phyloP scores from a whole-genome alignment of 2,888 invertebrate genomes.

The Oconnorella tubifera region DNA sequence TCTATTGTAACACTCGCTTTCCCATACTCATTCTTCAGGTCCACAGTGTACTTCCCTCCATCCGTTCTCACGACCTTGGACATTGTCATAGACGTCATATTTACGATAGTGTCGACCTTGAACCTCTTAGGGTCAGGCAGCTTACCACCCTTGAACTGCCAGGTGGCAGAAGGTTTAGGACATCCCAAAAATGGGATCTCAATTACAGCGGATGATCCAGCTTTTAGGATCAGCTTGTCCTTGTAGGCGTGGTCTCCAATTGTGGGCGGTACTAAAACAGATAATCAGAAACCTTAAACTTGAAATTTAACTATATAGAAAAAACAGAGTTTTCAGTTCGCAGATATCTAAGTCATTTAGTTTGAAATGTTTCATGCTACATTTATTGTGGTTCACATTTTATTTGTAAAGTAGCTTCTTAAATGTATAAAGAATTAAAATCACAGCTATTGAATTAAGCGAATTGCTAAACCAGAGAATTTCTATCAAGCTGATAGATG shows the following conservation, averaged over 20 bases:
- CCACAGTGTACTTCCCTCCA: conserved; percentile 35
- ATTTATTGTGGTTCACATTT: no score
- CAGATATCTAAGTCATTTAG: no score
- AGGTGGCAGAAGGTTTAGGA: conserved; percentile 33
- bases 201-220: conserved; percentile 32
- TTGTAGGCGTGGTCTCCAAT: conserved; percentile 27
- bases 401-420: no score
- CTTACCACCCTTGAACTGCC: conserved; percentile 33
- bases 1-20: conserved; percentile 30
- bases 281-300: no score
- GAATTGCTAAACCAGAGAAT: no score
- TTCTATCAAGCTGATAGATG: no score
- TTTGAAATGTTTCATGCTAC: no score
- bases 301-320: no score
- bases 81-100: conserved; percentile 36
- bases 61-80: conserved; percentile 32
- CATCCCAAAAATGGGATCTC: conserved; percentile 37
- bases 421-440: no score
- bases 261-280: conserved; percentile 33
- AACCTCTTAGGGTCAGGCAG: conserved; percentile 33
- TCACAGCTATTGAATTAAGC: no score
- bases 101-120: conserved; percentile 36
- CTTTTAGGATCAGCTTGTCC: conserved; percentile 33
- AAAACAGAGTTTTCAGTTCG: no score
- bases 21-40: conserved; percentile 36